Evolutionary conservation across 2,888 invertebrate species (phyloP), one percentile per base, ranked within the genome.

Genomic region (Choreutis nemorana): DNA sequence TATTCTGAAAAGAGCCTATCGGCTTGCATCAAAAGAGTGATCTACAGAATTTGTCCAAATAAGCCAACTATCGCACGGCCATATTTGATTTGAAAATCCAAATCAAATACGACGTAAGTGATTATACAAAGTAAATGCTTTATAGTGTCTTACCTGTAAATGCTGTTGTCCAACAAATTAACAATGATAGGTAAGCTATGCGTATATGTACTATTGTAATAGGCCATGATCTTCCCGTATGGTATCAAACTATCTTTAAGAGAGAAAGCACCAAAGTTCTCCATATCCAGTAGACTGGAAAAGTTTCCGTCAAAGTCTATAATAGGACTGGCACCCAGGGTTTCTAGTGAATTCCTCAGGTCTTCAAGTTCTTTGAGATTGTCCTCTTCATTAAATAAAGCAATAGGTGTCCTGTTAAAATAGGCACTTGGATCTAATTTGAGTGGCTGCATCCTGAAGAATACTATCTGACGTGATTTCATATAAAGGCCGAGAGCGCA

Each of bases 141-240:
- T n/a, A 14, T 28, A 4, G 5, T 7, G 20, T 55, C 66, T 72
- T 55, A 88, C 89, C 83, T 85, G 54, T 86, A 85, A 41, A 88
- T 73, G 28, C 84, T 83, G 55, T 90, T 90, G 43, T 85, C 86
- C 42, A 90, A 67, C 30, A 88, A 65, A 61, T 90, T 90, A 26
- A 90, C 63, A 22, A 90, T 72, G 35, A 90, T 85, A 2, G 92
- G 91, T 44, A 92, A 67, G 36, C 89, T 87, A 56, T 92, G 92
- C 27, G 89, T 84, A 47, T 84, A 87, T 0, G 91, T 90, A 50
- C 89, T 90, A 54, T 93, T 93, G 62, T 89, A 89, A 37, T 86
- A 81, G 21, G 86, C 75, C 41, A 84, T 83, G 11, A 87, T 66
- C 36, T 81, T 81, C 30, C 83, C 80, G 33, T 79, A 81, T 0